Evolutionary conservation across 2,888 invertebrate genomes (phyloP), one percentile per base, ranked within the genome.

Genomic region (Meghimatium bilineatum): DNA sequence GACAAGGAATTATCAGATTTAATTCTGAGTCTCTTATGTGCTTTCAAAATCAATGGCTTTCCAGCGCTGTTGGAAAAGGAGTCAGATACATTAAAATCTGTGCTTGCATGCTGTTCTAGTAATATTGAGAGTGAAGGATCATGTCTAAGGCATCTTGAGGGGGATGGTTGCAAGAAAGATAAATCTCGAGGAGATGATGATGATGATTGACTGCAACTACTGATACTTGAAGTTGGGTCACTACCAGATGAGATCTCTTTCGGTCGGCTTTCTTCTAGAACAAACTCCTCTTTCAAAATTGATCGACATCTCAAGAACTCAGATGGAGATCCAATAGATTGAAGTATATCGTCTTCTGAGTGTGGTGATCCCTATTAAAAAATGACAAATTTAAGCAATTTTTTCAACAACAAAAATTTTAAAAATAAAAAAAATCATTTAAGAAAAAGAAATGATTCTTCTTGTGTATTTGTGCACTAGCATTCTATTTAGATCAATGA

Each of bases 211-310:
- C 89, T 88, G 84, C 89, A 88, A 71, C 86, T 85, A 83, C 89
- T 89, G 49, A 85, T 85, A 83, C 88, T 88, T 23, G 89, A 89
- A 20, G 89, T 77, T 5, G 88, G 88, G 67, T 89, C 89, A 85
- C 90, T 89, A 12, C 89, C 89, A 10, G 90, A 89, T 23, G 85
- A 86, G 17, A 88, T 84, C 82, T 91, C 91, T 78, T 88, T 89
- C 14, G 91, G 90, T 36, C 92, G 89, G 72, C 91, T 91, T 78
- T 91, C 91, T 74, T 91, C 93, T 52, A 93, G 88, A 71, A 91
- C 87, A 86, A 92, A 92, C 67, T 91, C 90, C 20, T 91, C 91
- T 81, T 91, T 91, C 72, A 91, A 88, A 29, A 92, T 87, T 29
- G 92, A 89, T 60, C 89, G 87, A 32, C 89, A 87, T 26, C 90